Base-by-base conservation (phyloP, 2,797 vertebrate species). In the Anguilla marmorata region DNA sequence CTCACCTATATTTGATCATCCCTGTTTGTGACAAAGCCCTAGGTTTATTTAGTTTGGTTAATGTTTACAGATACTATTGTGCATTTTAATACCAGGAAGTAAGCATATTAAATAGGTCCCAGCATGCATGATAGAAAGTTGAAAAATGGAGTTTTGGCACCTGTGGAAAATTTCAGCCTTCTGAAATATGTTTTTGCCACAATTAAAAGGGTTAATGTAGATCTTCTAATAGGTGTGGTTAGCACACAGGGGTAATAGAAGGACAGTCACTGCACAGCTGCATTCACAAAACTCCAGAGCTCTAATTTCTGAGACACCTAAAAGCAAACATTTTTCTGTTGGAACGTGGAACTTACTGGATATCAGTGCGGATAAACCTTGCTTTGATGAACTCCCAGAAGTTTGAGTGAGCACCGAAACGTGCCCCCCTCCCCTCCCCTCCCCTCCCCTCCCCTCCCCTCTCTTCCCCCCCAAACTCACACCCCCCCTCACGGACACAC, bases 341-440 rank as follows among this genome's bases (percentile, higher is more conserved):
- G n/a, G 19, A 24, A 7, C 1, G 2, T 50, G 21, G 79, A 5
- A 33, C n/a, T 82, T 82, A n/a, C 45, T 9, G 6, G 24, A 82
- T 0, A n/a, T 41, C 74, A 76, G 33, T 76, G 30, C 1, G 30
- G 37, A 41, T 3, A 72, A 82, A 50, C 7, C 16, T 82, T 21
- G 79, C 79, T 48, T 82, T 82, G 79, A 82, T 24, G 41, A 82
- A 24, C 79, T 48, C 45, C 41, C 45, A 48, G 41, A 21, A 50
- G 79, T 48, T 50, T 82, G 41, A 82, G 37, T 82, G 79, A 82
- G 79, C 79, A 48, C 41, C n/a, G 45, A 7, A 48, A 82, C 21
- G 8, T 82, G 79, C 41, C 79, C 79, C 79, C 16, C 74, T 19
- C 60, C 60, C 60, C 60, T 19, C 24, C 66, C n/a, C 6, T 6